Evolutionary conservation across 1,140 invertebrate genomes (phyloP), one percentile per base, ranked within the genome.

Genomic region (Polypedilum pembai): DNA sequence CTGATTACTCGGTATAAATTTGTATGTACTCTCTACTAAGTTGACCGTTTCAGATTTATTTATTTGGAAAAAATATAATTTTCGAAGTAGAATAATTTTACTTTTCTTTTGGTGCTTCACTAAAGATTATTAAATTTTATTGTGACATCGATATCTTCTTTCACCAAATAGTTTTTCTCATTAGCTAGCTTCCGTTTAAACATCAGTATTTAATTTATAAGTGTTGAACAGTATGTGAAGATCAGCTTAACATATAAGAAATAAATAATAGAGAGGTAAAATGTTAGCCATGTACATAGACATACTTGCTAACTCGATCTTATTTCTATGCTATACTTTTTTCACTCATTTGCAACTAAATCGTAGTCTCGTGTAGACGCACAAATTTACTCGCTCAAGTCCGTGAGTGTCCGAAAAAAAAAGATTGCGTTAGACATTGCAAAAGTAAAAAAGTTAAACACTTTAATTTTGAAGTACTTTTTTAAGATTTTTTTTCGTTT

Each of bases 321-420:
- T 33, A 33, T 33, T 33, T 1, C 24, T 3, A 5, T 3, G 24
- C n/a, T n/a, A n/a, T n/a, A 5, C 24, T 3, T 33, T 33, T 33
- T 33, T 33, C 12, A 15, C 12, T 56, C n/a, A 56, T 3, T 56
- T 56, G n/a, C 45, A 1, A n/a, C n/a, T 15, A 4, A 56, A 56
- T n/a, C 45, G 8, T 15, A 12, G 45, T 56, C n/a, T 56, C 3
- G n/a, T 56, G 12, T n/a, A 56, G 45, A 56, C 45, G 45, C n/a
- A 15, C 45, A 56, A n/a, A n/a, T n/a, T n/a, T 12, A 56, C 4
- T 56, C 7, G 10, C 45, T 56, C 45, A n/a, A n/a, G n/a, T 12
- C n/a, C 45, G 45, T 56, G 45, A n/a, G 45, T 56, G 45, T n/a
- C 45, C 45, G 45, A 56, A 56, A 56, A 56, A 45, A 15, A 56